A percentile compares a stretch with the other conserved stretches of the same genome.
Conservation (phyloP, 2,888 invertebrate genomes). For the Chelonus formosanus region DNA sequence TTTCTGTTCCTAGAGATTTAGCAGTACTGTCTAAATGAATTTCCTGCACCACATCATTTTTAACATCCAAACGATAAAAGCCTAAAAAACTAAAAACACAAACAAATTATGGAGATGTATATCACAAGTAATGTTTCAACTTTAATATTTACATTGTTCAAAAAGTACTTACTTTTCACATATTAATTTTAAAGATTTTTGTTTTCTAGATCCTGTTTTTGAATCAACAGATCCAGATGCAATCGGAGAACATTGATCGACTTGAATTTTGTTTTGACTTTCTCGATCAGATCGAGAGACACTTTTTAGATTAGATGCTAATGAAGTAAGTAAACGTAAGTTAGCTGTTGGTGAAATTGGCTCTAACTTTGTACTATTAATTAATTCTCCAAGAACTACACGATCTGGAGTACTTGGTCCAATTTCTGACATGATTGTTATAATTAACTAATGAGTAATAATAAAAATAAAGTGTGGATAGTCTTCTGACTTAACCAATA, state of each 20-base stretch:
- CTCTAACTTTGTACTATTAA: constrained; percentile 66
- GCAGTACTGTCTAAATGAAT: constrained; percentile 75
- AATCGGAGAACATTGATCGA: constrained; percentile 17
- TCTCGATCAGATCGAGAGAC: constrained; percentile 50
- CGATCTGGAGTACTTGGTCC: constrained; percentile 40
- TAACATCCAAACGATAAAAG: constrained; percentile 68
- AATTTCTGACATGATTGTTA: constrained; percentile 34
- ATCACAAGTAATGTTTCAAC: no score
- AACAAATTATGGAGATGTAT: not conserved
- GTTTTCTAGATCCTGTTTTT: constrained; percentile 64
- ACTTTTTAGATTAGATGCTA: constrained; percentile 69
- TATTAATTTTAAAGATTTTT: constrained; percentile 71
- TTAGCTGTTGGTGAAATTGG: constrained; percentile 75
- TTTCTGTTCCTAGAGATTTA: constrained; percentile 72
- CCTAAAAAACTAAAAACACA: constrained; percentile 67
- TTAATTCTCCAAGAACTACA: constrained; percentile 68
- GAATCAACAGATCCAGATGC: constrained; percentile 36
- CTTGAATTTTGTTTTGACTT: constrained; percentile 29
- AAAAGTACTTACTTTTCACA: constrained; percentile 71
- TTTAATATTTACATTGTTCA: not conserved
- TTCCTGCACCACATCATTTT: constrained; percentile 64
- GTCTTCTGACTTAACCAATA: no score
- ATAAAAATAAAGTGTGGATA: no score
- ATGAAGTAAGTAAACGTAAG: constrained; percentile 73
- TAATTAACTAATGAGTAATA: no score